These are phyloP conservation scores for Chionoecetes opilio DNA, from an alignment of 1,140 invertebrate genomes.

Conservation along the genomic window DNA sequence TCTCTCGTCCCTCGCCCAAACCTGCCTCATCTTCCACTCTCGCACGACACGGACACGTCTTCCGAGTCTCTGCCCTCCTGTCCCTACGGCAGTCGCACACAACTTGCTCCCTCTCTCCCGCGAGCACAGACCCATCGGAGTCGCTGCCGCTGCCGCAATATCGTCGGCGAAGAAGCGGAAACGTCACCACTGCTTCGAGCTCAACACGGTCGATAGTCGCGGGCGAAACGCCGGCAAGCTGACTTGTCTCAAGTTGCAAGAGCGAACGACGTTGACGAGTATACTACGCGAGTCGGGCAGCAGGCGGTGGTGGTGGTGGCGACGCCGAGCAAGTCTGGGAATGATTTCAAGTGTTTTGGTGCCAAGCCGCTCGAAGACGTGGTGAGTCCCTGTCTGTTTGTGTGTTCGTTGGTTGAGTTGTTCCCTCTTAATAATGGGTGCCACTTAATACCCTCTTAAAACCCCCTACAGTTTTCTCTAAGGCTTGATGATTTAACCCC, in stretches of 20 bases:
- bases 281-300: constrained; percentile 98
- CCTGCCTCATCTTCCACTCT: not conserved
- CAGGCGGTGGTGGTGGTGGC: constrained; percentile 98
- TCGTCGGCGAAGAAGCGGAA: constrained; percentile 98
- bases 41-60: not conserved
- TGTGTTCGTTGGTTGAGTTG: not conserved
- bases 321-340: constrained; percentile 96
- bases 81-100: constrained; percentile 61
- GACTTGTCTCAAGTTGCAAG: no score
- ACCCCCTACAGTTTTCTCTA: no score
- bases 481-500: no score
- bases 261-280: constrained; percentile 99
- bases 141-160: constrained; percentile 98
- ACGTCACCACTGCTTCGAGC: constrained; percentile 98
- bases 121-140: constrained; percentile 93
- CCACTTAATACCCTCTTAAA: no score
- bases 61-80: constrained; percentile 58
- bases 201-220: constrained; percentile 97
- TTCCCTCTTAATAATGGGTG: no score
- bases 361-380: constrained; percentile 98
- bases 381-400: constrained; percentile 84
- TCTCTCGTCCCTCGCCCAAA: not conserved
- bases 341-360: constrained; percentile 96
- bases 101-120: constrained; percentile 59
- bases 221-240: no score